Percentiles rank a stretch among this genome's conserved stretches.
phyloP scores from a whole-genome alignment of 2,113 vertebrate genomes.

The Sinosuthora webbiana region DNA sequence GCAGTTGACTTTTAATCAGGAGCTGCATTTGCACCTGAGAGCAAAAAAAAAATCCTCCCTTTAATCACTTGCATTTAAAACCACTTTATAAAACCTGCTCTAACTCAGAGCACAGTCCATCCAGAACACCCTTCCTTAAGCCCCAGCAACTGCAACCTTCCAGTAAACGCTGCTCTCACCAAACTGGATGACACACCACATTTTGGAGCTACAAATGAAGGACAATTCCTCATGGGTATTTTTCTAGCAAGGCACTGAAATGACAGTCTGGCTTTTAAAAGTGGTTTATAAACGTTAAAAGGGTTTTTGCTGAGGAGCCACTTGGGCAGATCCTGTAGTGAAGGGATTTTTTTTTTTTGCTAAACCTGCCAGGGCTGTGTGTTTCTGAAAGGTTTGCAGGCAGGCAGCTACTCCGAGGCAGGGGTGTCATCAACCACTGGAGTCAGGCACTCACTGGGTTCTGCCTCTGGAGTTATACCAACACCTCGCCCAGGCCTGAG shows the following conservation, averaged over 20 bases:
- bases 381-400: rapidly evolving
- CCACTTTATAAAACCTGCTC: neutral
- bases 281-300: neutral
- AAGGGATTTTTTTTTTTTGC: neutral
- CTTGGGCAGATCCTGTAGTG: neutral
- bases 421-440: neutral
- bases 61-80: neutral
- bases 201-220: neutral
- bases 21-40: neutral
- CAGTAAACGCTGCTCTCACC: neutral
- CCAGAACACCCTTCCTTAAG: neutral
- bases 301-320: neutral
- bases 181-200: neutral
- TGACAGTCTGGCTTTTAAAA: neutral
- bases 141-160: neutral
- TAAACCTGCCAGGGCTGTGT: neutral
- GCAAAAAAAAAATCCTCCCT: neutral
- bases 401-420: neutral
- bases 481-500: neutral
- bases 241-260: neutral
- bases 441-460: neutral
- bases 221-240: neutral
- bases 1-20: neutral
- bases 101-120: neutral
- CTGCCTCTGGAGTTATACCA: rapidly evolving